phyloP scores from a whole-genome alignment of 2,888 invertebrate genomes.

The Protula sp. region DNA sequence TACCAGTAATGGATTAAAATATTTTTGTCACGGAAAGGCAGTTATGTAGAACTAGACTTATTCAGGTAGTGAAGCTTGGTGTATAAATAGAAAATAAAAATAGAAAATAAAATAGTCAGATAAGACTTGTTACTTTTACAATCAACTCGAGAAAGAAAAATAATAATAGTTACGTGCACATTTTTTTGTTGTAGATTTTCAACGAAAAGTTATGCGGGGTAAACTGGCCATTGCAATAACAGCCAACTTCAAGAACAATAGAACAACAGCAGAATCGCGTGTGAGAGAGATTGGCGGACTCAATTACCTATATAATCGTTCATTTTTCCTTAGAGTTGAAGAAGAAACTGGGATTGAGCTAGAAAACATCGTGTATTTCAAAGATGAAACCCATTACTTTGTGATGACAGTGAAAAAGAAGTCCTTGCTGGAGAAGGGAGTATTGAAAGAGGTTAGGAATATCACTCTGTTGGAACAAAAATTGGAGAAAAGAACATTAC shows the following conservation, averaged over 20 bases:
- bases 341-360: constrained; percentile 82
- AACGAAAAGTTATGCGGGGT: constrained; percentile 85
- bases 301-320: constrained; percentile 92
- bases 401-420: constrained; percentile 98
- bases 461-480: too few relatives aligned
- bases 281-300: constrained; percentile 75
- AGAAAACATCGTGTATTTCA: constrained; percentile 96
- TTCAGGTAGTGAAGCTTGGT: too few relatives aligned
- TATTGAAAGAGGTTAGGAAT: constrained; percentile 66
- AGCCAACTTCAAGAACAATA: constrained; percentile 90
- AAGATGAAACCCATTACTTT: constrained; percentile 96
- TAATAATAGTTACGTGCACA: too few relatives aligned
- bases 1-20: too few relatives aligned
- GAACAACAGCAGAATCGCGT: constrained; percentile 78
- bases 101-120: too few relatives aligned
- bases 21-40: too few relatives aligned
- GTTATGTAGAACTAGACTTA: too few relatives aligned
- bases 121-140: too few relatives aligned
- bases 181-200: too few relatives aligned
- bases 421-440: constrained; percentile 78
- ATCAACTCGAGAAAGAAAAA: too few relatives aligned
- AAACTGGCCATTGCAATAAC: constrained; percentile 96
- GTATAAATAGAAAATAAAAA: too few relatives aligned
- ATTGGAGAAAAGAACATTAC: too few relatives aligned
- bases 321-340: constrained; percentile 80